A percentile compares a stretch with the other conserved stretches of the same genome.
These are phyloP conservation scores for Octodonta nipae DNA, from an alignment of 2,888 invertebrate species.

Conservation along the genomic window DNA sequence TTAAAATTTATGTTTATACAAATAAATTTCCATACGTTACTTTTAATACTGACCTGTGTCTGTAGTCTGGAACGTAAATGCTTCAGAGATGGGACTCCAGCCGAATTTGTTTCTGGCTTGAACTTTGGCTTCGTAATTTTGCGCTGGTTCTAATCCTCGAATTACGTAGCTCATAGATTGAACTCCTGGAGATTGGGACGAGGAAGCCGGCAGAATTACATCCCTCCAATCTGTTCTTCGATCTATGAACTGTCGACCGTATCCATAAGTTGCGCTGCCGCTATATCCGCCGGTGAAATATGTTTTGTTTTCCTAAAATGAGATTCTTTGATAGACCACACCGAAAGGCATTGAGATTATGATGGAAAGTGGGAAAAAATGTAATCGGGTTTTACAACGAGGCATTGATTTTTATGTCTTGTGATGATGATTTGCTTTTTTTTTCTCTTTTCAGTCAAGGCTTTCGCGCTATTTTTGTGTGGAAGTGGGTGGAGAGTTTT, in stretches of 20 bases:
- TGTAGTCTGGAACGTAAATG: slow-evolving; percentile 50
- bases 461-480: too few species aligned
- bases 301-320: slow-evolving; percentile 30
- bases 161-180: slow-evolving; percentile 55
- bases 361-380: too few species aligned
- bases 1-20: too few species aligned
- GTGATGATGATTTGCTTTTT: too few species aligned
- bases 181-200: slow-evolving; percentile 39
- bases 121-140: slow-evolving; percentile 53
- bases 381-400: too few species aligned
- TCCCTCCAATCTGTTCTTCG: slow-evolving; percentile 43
- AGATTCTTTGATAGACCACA: too few species aligned
- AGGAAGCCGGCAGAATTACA: slow-evolving; percentile 43
- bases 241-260: slow-evolving; percentile 30
- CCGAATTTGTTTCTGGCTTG: slow-evolving; percentile 54
- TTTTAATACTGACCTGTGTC: too few species aligned
- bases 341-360: too few species aligned
- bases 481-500: too few species aligned
- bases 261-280: slow-evolving; percentile 17
- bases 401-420: too few species aligned
- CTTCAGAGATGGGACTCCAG: slow-evolving; percentile 50
- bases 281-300: slow-evolving; percentile 21
- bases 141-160: slow-evolving; percentile 48
- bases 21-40: too few species aligned
- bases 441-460: too few species aligned